A percentile compares a stretch with the other conserved stretches of the same genome.
These are phyloP conservation scores for Danio tinwini DNA, from an alignment of 2,797 vertebrate species.

Conservation along the genomic window DNA sequence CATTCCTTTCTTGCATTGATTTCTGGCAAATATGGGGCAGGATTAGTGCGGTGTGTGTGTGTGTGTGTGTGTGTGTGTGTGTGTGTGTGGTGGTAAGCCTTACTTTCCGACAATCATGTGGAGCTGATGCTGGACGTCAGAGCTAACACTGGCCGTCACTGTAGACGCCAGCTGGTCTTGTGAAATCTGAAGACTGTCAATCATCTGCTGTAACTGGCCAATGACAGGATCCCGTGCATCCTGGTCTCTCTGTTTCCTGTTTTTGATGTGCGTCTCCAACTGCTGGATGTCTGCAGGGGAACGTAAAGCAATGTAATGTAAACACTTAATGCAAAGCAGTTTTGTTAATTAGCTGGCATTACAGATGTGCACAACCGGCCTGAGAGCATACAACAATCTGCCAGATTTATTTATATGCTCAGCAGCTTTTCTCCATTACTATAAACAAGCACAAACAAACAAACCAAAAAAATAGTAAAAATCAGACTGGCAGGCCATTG, in stretches of 20 bases:
- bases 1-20: conserved; percentile 5
- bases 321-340: background rate
- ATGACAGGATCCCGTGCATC: conserved; percentile 87
- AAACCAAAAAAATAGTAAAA: too few species aligned
- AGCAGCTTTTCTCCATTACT: background rate
- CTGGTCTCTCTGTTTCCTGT: conserved; percentile 87
- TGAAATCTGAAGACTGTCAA: conserved; percentile 85
- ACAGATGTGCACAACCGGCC: conserved; percentile 8
- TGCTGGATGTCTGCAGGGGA: conserved; percentile 87
- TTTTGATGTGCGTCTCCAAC: conserved; percentile 91
- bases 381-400: conserved; percentile 15
- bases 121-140: conserved; percentile 94
- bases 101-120: conserved; percentile 94
- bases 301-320: too few species aligned
- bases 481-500: background rate
- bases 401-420: conserved; percentile 6
- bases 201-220: conserved; percentile 88
- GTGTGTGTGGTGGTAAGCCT: conserved; percentile 63
- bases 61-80: too few species aligned
- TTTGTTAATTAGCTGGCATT: background rate
- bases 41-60: background rate
- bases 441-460: conserved; percentile 15
- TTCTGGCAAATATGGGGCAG: background rate
- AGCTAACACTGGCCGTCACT: conserved; percentile 83
- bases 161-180: conserved; percentile 88